These are phyloP conservation scores for Drosophila orena DNA, from an alignment of 1,140 invertebrate genomes.

Conservation along the genomic window DNA sequence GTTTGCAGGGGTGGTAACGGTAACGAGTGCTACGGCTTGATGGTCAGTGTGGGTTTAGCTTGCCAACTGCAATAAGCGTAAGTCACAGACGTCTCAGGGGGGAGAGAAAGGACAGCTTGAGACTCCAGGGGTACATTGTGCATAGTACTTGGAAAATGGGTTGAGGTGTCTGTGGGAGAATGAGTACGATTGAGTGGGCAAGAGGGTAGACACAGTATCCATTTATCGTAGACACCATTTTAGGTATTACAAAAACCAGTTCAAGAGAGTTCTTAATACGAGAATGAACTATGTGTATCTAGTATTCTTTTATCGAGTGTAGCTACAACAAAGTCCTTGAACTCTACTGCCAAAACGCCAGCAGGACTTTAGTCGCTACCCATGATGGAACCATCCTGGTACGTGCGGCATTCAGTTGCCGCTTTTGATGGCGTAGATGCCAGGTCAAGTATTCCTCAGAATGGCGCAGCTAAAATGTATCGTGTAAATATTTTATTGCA, in stretches of 20 bases:
- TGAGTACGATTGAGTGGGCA: conserved; percentile 1
- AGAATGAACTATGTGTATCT: too few relatives aligned
- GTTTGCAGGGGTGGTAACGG: background rate
- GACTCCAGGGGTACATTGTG: background rate
- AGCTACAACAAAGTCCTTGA: too few relatives aligned
- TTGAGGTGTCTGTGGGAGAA: conserved; percentile 2
- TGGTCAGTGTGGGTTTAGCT: conserved; percentile 7
- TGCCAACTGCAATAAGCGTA: conserved; percentile 21
- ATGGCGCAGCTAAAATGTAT: conserved; percentile 60
- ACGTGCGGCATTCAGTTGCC: conserved; percentile 39
- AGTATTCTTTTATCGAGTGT: too few relatives aligned
- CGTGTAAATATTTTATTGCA: conserved; percentile 80
- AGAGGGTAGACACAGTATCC: background rate
- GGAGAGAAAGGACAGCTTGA: background rate
- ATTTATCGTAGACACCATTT: background rate
- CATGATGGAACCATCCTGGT: background rate
- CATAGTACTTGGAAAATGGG: conserved; percentile 10
- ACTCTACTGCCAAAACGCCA: too few relatives aligned
- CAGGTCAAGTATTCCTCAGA: conserved; percentile 48
- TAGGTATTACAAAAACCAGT: background rate
- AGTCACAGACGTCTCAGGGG: background rate
- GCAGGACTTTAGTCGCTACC: too few relatives aligned
- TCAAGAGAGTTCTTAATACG: too few relatives aligned
- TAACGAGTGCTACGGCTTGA: background rate
- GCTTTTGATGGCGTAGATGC: conserved; percentile 64